Evolutionary conservation across 2,113 vertebrate genomes (phyloP).

Genomic region (Psilopsiagon aurifrons): DNA sequence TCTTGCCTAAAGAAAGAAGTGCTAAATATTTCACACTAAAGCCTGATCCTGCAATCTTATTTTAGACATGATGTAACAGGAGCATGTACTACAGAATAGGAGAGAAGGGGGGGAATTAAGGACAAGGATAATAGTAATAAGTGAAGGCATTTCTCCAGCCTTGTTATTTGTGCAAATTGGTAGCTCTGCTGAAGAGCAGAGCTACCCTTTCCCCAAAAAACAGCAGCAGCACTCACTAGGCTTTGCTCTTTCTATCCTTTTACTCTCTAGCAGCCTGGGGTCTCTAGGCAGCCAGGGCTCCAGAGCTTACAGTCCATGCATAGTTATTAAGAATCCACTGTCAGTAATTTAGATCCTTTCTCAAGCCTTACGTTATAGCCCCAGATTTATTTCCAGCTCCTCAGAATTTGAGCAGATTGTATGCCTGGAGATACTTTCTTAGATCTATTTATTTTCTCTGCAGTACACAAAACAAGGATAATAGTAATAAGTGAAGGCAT

Average conservation of each 20-base stretch:
- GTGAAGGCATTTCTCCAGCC: not conserved
- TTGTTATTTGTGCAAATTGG: not conserved
- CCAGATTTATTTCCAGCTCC: not conserved
- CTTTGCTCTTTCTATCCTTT: not conserved
- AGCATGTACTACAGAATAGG: conserved; percentile 20
- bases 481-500: not conserved
- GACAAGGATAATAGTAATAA: conserved; percentile 19
- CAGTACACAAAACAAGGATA: not conserved
- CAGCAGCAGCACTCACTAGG: not conserved
- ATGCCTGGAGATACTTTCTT: not conserved
- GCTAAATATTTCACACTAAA: conserved; percentile 49
- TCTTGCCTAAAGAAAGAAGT: not conserved
- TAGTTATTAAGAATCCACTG: not conserved
- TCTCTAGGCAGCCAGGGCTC: not conserved
- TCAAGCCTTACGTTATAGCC: not conserved
- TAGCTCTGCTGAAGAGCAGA: too few relatives aligned
- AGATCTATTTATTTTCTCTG: not conserved
- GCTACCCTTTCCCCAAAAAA: too few relatives aligned
- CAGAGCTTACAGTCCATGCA: not conserved
- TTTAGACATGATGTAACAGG: conserved; percentile 53
- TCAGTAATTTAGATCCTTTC: not conserved
- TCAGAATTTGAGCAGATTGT: not conserved
- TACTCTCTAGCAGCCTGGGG: not conserved
- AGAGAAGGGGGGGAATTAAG: conserved; percentile 25
- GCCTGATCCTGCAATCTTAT: conserved; percentile 40